Conservation (phyloP, 2,113 vertebrate genomes). For the Tyto alba region DNA sequence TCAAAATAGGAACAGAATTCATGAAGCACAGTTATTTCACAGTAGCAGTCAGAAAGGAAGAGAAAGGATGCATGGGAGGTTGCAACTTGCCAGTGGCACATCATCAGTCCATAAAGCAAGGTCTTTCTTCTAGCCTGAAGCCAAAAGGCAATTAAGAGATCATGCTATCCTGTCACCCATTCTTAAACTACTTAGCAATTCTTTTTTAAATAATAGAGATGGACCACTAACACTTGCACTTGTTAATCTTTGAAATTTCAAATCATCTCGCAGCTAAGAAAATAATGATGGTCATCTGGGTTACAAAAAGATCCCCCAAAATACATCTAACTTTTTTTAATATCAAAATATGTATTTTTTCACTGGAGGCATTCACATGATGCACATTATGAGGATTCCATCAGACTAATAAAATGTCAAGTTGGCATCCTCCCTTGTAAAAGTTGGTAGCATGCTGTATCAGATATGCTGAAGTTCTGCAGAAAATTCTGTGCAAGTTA, state of each 20-base stretch:
- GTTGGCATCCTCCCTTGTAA: background rate
- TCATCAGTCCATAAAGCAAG: background rate
- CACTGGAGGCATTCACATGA: background rate
- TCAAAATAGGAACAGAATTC: background rate
- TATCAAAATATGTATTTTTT: background rate
- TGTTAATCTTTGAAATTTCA: background rate
- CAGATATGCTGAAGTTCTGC: background rate
- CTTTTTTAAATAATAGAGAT: background rate
- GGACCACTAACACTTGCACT: background rate
- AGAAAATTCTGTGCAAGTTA: background rate
- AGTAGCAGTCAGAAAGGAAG: background rate
- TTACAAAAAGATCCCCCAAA: background rate
- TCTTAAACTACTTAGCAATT: background rate
- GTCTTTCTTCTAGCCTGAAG: background rate
- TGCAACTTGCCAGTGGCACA: background rate
- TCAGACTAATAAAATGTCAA: background rate
- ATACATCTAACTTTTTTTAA: background rate
- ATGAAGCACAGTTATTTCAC: background rate
- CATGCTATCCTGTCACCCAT: background rate
- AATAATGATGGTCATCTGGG: background rate
- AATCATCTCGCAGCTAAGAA: background rate
- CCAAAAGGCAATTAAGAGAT: background rate
- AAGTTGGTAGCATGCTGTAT: background rate
- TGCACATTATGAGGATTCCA: background rate
- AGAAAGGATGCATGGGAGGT: rapidly evolving